A percentile compares a stretch with the other conserved stretches of the same genome.
Conservation (phyloP, 2,888 invertebrate species). For the Pseudococcus jackbeardsleyi region DNA sequence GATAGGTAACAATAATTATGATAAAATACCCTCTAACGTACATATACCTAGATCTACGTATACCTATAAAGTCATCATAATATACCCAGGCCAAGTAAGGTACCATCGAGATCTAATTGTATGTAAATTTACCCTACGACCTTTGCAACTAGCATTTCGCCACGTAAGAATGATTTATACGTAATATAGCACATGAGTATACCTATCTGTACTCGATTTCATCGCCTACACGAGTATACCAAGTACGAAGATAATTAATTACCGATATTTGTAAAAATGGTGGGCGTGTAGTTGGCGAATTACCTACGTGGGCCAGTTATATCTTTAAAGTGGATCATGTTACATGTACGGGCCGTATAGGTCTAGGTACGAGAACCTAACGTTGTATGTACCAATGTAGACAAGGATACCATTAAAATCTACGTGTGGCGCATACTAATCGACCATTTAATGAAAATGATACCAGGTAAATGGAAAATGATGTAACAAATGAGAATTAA, state of each 20-base stretch:
- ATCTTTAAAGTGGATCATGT: not conserved
- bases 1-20: constrained; percentile 1
- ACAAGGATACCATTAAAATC: constrained; percentile 9
- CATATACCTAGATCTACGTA: not conserved
- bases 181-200: not conserved
- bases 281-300: not conserved
- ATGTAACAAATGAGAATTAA: constrained; percentile 45
- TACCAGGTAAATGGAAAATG: constrained; percentile 33
- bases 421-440: constrained; percentile 39
- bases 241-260: not conserved
- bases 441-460: constrained; percentile 33
- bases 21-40: not conserved
- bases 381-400: not conserved
- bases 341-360: not conserved
- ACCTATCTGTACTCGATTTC: not conserved
- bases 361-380: not conserved
- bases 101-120: not conserved
- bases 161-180: not conserved
- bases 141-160: not conserved
- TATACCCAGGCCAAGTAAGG: not conserved
- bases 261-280: not conserved
- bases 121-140: not conserved
- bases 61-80: not conserved
- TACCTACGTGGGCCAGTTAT: not conserved
- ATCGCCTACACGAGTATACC: not conserved